Percentiles rank a stretch among this genome's conserved stretches.
Evolutionary conservation across 2,888 invertebrate genomes (phyloP).

Genomic region (Plebejus argus): DNA sequence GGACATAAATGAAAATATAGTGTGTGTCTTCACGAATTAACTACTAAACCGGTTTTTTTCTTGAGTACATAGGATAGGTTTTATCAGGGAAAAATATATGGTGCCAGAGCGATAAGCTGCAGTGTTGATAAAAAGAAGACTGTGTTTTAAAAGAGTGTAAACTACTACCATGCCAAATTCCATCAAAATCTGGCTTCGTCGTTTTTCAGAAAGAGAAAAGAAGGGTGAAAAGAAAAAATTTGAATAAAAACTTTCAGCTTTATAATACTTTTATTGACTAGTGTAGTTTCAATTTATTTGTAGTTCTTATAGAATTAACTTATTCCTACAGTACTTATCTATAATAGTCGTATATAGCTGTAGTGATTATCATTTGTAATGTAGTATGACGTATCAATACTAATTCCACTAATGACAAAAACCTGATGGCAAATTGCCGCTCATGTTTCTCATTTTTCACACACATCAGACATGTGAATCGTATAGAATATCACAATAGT

Average conservation of each 20-base stretch:
- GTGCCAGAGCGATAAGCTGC: too few species aligned
- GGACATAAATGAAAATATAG: neutral
- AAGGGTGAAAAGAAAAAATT: too few species aligned
- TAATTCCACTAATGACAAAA: neutral
- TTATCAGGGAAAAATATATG: too few species aligned
- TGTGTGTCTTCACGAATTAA: neutral
- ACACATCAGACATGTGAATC: conserved; percentile 23
- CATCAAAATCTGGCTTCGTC: neutral
- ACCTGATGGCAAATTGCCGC: conserved; percentile 1
- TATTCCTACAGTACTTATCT: neutral
- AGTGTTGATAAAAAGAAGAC: too few species aligned
- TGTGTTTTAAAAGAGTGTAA: neutral
- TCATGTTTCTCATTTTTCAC: conserved; percentile 10
- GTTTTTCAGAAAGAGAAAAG: too few species aligned
- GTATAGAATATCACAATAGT: conserved; percentile 18
- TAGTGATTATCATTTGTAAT: neutral
- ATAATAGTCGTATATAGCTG: too few species aligned
- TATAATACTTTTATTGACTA: too few species aligned
- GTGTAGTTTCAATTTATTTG: neutral
- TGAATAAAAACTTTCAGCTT: too few species aligned
- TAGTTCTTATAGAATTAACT: neutral
- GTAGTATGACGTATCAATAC: neutral
- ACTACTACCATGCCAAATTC: neutral
- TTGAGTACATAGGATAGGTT: too few species aligned
- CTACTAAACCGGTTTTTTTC: too few species aligned